These are phyloP conservation scores for Hemicentrotus pulcherrimus DNA, from an alignment of 35 echinoderm and acorn worm species.

Conservation along the genomic window DNA sequence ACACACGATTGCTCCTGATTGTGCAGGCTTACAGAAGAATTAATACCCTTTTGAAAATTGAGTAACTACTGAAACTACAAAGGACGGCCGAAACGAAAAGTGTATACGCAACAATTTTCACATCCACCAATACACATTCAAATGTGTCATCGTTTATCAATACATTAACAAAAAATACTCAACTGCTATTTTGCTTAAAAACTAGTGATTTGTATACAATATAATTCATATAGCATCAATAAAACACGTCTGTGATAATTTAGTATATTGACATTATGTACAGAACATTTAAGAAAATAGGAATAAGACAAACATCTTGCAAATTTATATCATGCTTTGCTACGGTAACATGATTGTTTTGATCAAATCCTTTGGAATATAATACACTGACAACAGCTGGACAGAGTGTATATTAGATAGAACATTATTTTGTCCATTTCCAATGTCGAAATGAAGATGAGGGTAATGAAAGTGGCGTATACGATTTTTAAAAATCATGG, in stretches of 20 bases:
- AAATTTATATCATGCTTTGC: background rate
- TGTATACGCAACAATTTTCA: background rate
- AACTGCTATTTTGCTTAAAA: background rate
- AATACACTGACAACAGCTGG: too few relatives aligned
- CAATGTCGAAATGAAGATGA: too few relatives aligned
- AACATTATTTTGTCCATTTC: background rate
- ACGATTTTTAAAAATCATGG: too few relatives aligned
- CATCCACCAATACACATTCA: background rate
- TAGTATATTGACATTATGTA: background rate
- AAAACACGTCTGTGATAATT: background rate
- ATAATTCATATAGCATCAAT: background rate
- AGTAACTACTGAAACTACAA: background rate
- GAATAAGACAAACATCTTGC: background rate
- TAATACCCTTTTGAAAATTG: background rate
- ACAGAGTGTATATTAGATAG: too few relatives aligned
- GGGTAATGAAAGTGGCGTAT: too few relatives aligned
- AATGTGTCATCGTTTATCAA: background rate
- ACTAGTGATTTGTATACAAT: background rate
- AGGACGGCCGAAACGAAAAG: background rate
- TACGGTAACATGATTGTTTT: background rate
- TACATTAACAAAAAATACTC: background rate
- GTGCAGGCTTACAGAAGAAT: background rate
- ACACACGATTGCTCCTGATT: background rate
- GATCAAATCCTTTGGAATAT: background rate
- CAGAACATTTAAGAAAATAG: background rate